Percentiles rank a stretch among this genome's conserved stretches.
Evolutionary conservation across 2,797 vertebrate genomes (phyloP).

Genomic region (Furcifer pardalis): DNA sequence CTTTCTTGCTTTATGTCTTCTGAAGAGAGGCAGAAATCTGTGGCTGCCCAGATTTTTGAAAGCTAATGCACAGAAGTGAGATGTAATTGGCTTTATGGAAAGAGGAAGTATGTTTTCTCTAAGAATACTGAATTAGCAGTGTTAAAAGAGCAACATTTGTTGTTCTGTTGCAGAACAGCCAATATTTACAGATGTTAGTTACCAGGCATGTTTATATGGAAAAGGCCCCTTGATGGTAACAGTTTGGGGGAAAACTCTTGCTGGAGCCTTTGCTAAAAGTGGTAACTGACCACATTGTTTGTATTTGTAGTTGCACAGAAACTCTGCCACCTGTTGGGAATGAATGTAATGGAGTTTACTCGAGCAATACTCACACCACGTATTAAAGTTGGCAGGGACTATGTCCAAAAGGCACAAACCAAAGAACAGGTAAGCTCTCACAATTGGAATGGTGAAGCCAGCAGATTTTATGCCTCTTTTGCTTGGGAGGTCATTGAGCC

Average conservation of each 20-base stretch:
- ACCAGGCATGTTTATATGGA: background rate
- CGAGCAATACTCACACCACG: slow-evolving; percentile 84
- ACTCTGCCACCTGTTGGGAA: slow-evolving; percentile 85
- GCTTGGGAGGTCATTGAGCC: background rate
- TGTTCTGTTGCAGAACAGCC: background rate
- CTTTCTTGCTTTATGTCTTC: background rate
- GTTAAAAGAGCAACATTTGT: background rate
- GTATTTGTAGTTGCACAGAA: slow-evolving; percentile 90
- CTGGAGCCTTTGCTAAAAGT: background rate
- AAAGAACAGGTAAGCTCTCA: slow-evolving; percentile 89
- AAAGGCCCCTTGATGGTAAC: background rate
- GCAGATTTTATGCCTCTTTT: background rate
- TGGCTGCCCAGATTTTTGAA: background rate
- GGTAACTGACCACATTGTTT: slow-evolving; percentile 9
- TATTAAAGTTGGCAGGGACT: slow-evolving; percentile 95
- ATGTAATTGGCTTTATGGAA: background rate
- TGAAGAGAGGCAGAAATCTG: background rate
- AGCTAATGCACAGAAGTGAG: background rate
- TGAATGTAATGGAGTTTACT: slow-evolving; percentile 88
- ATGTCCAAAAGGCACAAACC: slow-evolving; percentile 98
- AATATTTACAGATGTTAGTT: background rate
- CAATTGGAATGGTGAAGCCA: rapidly evolving
- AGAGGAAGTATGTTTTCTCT: background rate
- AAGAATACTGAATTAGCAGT: background rate
- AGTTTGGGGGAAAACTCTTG: background rate